Evolutionary conservation across 1,140 invertebrate species (phyloP).

Genomic region (Aphelenchoides besseyi): DNA sequence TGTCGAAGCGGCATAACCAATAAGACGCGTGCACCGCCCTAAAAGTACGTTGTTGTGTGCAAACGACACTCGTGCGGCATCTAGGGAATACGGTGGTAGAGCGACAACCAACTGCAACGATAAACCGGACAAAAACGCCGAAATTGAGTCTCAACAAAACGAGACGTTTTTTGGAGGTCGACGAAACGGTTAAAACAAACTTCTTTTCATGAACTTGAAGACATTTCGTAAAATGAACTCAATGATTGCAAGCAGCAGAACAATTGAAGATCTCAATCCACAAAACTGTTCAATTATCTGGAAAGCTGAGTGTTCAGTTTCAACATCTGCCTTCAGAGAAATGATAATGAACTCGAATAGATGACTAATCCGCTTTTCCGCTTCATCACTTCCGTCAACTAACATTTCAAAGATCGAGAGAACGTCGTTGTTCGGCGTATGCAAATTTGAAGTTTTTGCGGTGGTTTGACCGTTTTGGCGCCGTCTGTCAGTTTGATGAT

Average conservation of each 20-base stretch:
- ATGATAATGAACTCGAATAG: no score
- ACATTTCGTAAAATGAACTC: no score
- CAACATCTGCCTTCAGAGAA: neutral
- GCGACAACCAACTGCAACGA: neutral
- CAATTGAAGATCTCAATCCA: no score
- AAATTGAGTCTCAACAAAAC: neutral
- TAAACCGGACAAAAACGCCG: neutral
- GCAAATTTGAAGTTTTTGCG: neutral
- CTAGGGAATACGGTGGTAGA: neutral
- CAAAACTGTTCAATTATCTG: no score
- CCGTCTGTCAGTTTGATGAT: neutral
- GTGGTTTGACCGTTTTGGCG: neutral
- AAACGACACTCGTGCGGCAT: neutral
- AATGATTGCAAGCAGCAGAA: no score
- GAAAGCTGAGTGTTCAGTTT: no score
- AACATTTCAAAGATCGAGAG: neutral
- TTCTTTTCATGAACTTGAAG: no score
- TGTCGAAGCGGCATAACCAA: no score
- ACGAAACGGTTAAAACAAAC: neutral
- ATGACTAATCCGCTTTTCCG: no score
- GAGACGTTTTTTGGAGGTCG: neutral
- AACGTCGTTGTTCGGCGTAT: neutral
- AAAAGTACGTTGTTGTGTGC: no score
- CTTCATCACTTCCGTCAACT: neutral
- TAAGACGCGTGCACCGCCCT: neutral